phyloP scores from a whole-genome alignment of 1,140 invertebrate species.

The Trichogramma pretiosum region DNA sequence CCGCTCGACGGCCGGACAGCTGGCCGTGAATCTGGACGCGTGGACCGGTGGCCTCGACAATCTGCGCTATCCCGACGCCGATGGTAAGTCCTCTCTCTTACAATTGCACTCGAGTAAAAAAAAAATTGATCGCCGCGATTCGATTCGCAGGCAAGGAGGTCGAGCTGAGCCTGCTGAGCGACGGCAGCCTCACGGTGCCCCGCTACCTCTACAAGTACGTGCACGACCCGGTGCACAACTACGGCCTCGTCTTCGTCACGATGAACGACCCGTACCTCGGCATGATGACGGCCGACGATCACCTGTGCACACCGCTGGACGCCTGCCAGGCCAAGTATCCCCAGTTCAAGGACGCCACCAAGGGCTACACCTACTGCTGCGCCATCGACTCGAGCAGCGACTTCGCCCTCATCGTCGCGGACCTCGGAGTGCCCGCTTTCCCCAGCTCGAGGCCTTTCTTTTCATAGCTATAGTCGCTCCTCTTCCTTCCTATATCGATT shows the following conservation, averaged over 20 bases:
- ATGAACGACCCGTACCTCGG: constrained; percentile 55
- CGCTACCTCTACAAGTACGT: constrained; percentile 52
- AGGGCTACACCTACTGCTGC: constrained; percentile 22
- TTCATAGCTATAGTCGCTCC: too few species aligned
- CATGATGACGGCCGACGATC: neutral
- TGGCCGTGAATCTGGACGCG: constrained; percentile 33
- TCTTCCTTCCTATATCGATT: too few species aligned
- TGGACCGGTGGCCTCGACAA: constrained; percentile 41
- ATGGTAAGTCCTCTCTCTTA: too few species aligned
- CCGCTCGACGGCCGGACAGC: constrained; percentile 28
- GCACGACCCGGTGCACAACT: constrained; percentile 40
- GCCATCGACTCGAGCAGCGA: constrained; percentile 15
- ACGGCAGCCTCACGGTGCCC: constrained; percentile 49
- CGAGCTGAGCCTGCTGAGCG: constrained; percentile 19
- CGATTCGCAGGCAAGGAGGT: too few species aligned
- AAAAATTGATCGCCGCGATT: too few species aligned
- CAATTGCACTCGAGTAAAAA: too few species aligned
- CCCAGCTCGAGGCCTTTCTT: constrained; percentile 1
- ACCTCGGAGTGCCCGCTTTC: constrained; percentile 11
- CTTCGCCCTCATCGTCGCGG: constrained; percentile 8
- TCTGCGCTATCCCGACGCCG: neutral
- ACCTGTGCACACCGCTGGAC: neutral
- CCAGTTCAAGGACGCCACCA: neutral
- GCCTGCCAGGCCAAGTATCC: neutral
- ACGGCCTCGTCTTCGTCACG: constrained; percentile 50